Base-by-base conservation (phyloP, 2,113 vertebrate genomes). In the Steatornis caripensis region DNA sequence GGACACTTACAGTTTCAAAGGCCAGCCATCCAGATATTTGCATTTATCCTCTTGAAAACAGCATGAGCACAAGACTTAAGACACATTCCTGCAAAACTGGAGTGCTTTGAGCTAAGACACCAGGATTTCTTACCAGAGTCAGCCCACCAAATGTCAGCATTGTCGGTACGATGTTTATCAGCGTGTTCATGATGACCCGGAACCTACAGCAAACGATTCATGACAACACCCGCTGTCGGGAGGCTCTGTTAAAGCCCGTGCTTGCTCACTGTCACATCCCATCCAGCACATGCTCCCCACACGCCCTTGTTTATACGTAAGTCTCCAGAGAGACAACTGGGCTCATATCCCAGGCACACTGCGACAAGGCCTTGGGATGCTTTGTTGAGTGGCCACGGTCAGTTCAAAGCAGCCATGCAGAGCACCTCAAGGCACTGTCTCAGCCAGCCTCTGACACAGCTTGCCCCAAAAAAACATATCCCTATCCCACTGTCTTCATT, bases 121-220 rank as follows among this genome's bases (percentile, higher is more conserved):
- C 5, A 34, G 29, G 58, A 54, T 69, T 74, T 97, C 99, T 98
- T 93, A 99, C 99, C 93, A 99, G 74, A 87, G 99, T 98, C 75
- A 99, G 98, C 68, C 99, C 99, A 15, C 98, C 99, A 54, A 99
- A 99, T 0, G 98, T 99, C 96, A 99, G 97, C 97, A 99, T 99
- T 0, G 99, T 98, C 0, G 99, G 99, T 34, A 99, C 98, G 2
- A 99, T 99, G 97, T 99, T 98, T 84, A 99, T 98, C 92, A 99
- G 96, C 0, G 99, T 99, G 96, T 99, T 99, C 96, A 99, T 98
- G 90, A 99, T 99, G 7, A 98, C 95, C 19, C 98, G 98, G 95
- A 99, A 99, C 89, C 99, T 99, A 69, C 54, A 89, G 84, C 57
- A 94, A 91, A 89, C 1, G 16, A 66, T 45, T 58, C 17, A 65